These are phyloP conservation scores for Apodemia arnacis DNA, from an alignment of 2,888 invertebrate genomes.

Conservation along the genomic window DNA sequence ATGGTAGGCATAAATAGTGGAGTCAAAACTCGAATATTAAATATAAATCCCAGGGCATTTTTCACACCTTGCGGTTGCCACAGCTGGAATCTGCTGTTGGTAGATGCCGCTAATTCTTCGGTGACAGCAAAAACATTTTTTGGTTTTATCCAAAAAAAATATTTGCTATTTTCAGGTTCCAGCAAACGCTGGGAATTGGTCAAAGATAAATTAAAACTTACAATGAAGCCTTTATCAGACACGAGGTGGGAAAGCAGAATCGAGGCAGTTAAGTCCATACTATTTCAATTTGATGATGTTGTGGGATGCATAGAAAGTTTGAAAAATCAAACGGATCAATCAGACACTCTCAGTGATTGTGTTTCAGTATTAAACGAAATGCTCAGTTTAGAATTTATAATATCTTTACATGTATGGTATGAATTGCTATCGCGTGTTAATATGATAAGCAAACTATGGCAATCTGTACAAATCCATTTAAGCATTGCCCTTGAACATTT, in stretches of 20 bases:
- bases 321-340: slow-evolving; percentile 53
- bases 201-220: slow-evolving; percentile 59
- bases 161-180: slow-evolving; percentile 48
- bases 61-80: slow-evolving; percentile 50
- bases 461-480: slow-evolving; percentile 43
- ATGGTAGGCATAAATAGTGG: slow-evolving; percentile 36
- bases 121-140: slow-evolving; percentile 30
- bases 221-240: slow-evolving; percentile 28
- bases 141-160: slow-evolving; percentile 43
- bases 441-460: slow-evolving; percentile 42
- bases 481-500: slow-evolving; percentile 47
- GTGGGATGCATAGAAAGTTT: slow-evolving; percentile 61
- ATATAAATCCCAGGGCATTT: slow-evolving; percentile 45
- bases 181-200: slow-evolving; percentile 58
- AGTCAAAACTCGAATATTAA: slow-evolving; percentile 47
- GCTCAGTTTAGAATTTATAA: slow-evolving; percentile 37
- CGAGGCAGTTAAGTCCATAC: slow-evolving; percentile 48
- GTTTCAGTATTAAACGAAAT: slow-evolving; percentile 46
- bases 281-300: slow-evolving; percentile 60
- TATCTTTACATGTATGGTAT: slow-evolving; percentile 44
- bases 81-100: slow-evolving; percentile 57
- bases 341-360: slow-evolving; percentile 48
- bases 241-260: slow-evolving; percentile 52
- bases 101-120: slow-evolving; percentile 52
- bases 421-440: slow-evolving; percentile 34